Evolutionary conservation across 1,140 invertebrate species (phyloP), one percentile per base, ranked within the genome.

Genomic region (Sitophilus oryzae): DNA sequence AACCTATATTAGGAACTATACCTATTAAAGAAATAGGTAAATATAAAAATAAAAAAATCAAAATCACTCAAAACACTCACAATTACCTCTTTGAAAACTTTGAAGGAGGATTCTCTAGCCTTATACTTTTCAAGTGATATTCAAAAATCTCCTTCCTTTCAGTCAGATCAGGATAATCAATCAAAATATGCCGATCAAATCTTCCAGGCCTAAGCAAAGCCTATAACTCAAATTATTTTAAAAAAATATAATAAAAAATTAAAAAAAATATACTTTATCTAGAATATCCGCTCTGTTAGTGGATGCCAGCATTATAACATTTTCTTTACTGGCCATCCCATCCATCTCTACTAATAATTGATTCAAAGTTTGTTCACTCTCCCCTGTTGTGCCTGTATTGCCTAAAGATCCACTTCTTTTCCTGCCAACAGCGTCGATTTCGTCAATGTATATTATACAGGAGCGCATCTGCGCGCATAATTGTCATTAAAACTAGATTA

Each of bases 361-460:
- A 77, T 98, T 98, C 11, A 98, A 76, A 1, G 96, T 96, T 77
- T 98, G 95, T 66, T 98, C 94, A 10, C 87, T 83, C 77, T 98
- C 95, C 0, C 89, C 86, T 10, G 77, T 77, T 9, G 79, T 79
- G 11, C 80, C 80, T 10, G 73, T 71, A 0, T 55, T 16, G 42
- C 67, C 64, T 1, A 69, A 61, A 10, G 72, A 76, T 0, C 79
- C 79, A 35, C 84, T 82, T 53, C 96, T 74, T 63, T 92, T 91
- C 9, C 86, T 79, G 0, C 96, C 96, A 59, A 99, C 92, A 0
- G 96, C 93, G 75, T 99, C 96, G 69, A 99, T 96, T 76, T 99
- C 96, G 74, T 99, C 96, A 53, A 99, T 96, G 69, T 98, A 99
- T 49, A 99, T 88, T 52, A 99, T 99, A 73, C 94, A 97, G 96